These are phyloP conservation scores for Suncus etruscus DNA, from an alignment of 2,113 vertebrate genomes.

Conservation along the genomic window DNA sequence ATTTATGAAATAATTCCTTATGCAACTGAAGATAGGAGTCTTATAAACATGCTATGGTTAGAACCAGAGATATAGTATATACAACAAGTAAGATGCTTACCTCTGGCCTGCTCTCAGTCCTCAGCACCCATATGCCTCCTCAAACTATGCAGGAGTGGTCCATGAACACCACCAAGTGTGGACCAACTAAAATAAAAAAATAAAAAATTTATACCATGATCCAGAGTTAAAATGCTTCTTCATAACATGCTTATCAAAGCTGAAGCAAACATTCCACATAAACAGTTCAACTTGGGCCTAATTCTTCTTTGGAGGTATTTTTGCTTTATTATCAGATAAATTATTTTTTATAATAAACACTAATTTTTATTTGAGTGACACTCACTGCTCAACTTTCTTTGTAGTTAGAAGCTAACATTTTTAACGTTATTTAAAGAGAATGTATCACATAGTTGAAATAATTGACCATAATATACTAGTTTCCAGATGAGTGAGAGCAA, in stretches of 20 bases:
- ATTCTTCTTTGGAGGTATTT: background rate
- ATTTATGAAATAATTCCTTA: background rate
- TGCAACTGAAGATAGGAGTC: background rate
- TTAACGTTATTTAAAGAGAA: too few relatives aligned
- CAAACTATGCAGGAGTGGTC: too few relatives aligned
- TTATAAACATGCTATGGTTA: background rate
- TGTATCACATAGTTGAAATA: too few relatives aligned
- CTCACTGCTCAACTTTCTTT: background rate
- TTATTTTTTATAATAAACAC: background rate
- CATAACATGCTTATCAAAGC: conserved; percentile 2
- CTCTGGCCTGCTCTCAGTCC: too few relatives aligned
- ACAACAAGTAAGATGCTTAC: too few relatives aligned
- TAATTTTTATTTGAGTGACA: conserved; percentile 16
- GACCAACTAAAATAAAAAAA: too few relatives aligned
- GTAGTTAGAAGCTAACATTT: conserved; percentile 35
- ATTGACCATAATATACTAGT: too few relatives aligned
- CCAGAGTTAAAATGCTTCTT: background rate
- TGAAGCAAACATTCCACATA: conserved; percentile 23
- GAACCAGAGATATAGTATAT: too few relatives aligned
- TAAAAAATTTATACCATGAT: background rate
- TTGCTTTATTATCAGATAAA: background rate
- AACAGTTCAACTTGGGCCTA: background rate
- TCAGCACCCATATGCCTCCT: too few relatives aligned
- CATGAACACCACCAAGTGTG: too few relatives aligned
- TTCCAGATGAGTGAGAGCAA: too few relatives aligned